These are phyloP conservation scores for Phalacrocorax carbo DNA, from an alignment of 2,113 vertebrate species.

Conservation along the genomic window DNA sequence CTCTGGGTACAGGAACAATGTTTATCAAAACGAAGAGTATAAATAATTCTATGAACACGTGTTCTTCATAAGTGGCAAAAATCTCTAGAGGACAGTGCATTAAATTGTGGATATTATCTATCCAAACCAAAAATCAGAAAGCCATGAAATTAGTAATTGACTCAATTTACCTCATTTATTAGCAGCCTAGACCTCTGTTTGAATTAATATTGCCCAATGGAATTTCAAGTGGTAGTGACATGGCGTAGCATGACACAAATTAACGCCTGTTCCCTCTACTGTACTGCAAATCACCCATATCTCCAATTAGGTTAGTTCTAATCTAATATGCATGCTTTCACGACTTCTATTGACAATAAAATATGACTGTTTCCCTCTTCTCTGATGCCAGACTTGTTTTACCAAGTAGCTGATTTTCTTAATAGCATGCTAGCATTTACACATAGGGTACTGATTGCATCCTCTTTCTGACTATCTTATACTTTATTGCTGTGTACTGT, in stretches of 20 bases:
- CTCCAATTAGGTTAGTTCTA: conserved; percentile 65
- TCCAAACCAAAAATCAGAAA: conserved; percentile 76
- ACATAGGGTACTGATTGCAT: not conserved
- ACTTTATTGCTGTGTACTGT: not conserved
- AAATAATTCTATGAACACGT: conserved; percentile 65
- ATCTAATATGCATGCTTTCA: conserved; percentile 71
- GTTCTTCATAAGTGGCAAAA: conserved; percentile 68
- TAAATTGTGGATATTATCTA: conserved; percentile 74
- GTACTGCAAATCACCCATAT: conserved; percentile 50
- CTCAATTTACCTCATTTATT: conserved; percentile 94
- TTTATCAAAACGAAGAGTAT: conserved; percentile 52
- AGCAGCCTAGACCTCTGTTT: conserved; percentile 85
- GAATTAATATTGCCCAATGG: conserved; percentile 85
- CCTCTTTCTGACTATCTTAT: not conserved
- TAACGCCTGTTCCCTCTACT: conserved; percentile 51
- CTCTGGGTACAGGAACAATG: not conserved
- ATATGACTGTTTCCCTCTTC: conserved; percentile 9
- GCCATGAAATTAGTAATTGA: conserved; percentile 85
- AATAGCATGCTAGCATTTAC: not conserved
- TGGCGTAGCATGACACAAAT: conserved; percentile 70
- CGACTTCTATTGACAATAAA: conserved; percentile 59
- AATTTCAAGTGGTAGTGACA: conserved; percentile 80
- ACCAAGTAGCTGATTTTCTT: conserved; percentile 24
- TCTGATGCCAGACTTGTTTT: conserved; percentile 37
- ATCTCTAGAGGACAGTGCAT: conserved; percentile 72